phyloP scores from a whole-genome alignment of 2,888 invertebrate genomes.

The Clanis bilineata region DNA sequence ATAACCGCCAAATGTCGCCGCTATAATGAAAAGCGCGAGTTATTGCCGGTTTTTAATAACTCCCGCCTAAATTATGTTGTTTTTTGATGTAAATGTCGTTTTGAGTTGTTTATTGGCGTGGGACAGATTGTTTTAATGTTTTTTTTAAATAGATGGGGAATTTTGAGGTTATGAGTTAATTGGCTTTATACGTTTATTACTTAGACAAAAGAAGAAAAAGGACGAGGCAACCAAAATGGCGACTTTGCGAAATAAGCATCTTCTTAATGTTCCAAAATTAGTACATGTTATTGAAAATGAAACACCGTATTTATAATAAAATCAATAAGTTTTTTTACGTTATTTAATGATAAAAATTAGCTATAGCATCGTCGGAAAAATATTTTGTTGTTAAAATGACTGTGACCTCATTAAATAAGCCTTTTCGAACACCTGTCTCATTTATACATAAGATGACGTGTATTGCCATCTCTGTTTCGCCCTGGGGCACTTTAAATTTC shows the following conservation, averaged over 20 bases:
- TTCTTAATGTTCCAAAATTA: too few species aligned
- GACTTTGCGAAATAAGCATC: too few species aligned
- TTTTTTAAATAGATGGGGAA: neutral
- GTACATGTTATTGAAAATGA: too few species aligned
- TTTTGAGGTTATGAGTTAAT: neutral
- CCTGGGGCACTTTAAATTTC: neutral
- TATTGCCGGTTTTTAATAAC: constrained; percentile 47
- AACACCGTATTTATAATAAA: too few species aligned
- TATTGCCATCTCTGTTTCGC: neutral
- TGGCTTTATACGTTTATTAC: neutral
- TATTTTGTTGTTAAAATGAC: neutral
- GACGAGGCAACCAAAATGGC: too few species aligned
- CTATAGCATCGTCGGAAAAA: too few species aligned
- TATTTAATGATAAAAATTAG: too few species aligned
- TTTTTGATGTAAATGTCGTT: constrained; percentile 3
- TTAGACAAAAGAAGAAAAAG: too few species aligned
- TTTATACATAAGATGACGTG: neutral
- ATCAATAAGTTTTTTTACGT: too few species aligned
- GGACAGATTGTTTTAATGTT: neutral
- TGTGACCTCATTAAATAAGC: neutral
- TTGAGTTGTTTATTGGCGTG: constrained; percentile 1
- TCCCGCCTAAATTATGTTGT: constrained; percentile 3
- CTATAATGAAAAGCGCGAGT: constrained; percentile 57
- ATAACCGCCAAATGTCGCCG: constrained; percentile 85
- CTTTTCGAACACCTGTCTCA: neutral